A percentile compares a stretch with the other conserved stretches of the same genome.
phyloP scores from a whole-genome alignment of 2,888 invertebrate species.

The Melipona bicolor region DNA sequence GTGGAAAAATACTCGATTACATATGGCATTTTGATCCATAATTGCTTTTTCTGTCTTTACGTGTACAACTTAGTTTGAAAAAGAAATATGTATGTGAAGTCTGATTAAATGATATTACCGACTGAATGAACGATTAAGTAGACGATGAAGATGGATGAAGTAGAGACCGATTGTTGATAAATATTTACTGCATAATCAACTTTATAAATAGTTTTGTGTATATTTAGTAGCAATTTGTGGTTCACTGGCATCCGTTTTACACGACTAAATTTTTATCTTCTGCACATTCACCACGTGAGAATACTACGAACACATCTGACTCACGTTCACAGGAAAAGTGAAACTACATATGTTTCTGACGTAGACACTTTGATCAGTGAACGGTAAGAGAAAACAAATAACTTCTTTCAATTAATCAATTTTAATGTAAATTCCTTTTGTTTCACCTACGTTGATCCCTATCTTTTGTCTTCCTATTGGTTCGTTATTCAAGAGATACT shows the following conservation, averaged over 20 bases:
- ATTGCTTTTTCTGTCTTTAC: neutral
- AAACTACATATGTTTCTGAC: neutral
- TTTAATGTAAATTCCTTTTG: neutral
- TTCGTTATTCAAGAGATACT: conserved; percentile 34
- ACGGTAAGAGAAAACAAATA: conserved; percentile 49
- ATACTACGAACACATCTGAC: conserved; percentile 13
- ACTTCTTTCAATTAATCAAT: conserved; percentile 6
- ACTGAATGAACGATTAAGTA: conserved; percentile 14
- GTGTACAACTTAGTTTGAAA: neutral
- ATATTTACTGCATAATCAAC: conserved; percentile 46
- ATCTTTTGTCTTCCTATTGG: neutral
- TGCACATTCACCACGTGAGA: conserved; percentile 25
- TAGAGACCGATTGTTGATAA: conserved; percentile 57
- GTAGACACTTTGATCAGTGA: conserved; percentile 38
- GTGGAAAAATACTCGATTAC: neutral
- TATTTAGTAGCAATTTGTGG: conserved; percentile 67
- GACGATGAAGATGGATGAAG: neutral
- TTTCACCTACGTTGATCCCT: neutral
- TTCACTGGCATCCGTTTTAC: conserved; percentile 16
- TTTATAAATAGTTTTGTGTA: conserved; percentile 74
- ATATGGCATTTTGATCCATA: no score
- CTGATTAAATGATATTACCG: conserved; percentile 52
- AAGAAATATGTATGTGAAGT: neutral
- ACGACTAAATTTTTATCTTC: conserved; percentile 18
- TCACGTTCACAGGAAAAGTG: neutral